Conservation (phyloP, 2,797 vertebrate species). For the Myotis pilosus region DNA sequence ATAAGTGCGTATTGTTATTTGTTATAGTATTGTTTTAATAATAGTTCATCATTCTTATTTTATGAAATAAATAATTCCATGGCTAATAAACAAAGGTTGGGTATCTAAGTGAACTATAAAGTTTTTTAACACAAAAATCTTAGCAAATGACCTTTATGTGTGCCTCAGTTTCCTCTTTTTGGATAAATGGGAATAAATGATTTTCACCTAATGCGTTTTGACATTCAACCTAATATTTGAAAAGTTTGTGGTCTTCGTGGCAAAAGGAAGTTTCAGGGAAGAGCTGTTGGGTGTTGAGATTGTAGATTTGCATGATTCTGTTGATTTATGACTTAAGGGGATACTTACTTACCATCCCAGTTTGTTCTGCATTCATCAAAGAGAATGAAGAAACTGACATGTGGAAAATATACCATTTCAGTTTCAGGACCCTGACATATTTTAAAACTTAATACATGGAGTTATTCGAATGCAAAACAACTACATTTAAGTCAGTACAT, state of each 20-base stretch:
- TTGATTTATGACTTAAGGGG: constrained; percentile 35
- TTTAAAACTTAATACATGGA: constrained; percentile 63
- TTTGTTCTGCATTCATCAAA: constrained; percentile 42
- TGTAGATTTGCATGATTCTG: neutral
- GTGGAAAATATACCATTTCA: constrained; percentile 55
- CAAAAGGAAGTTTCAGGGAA: neutral
- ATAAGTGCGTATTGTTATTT: neutral
- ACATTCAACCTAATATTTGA: neutral
- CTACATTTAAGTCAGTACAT: constrained; percentile 53
- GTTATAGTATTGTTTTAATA: neutral
- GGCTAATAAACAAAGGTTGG: neutral
- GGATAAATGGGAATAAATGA: neutral
- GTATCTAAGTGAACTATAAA: neutral
- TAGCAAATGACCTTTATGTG: neutral
- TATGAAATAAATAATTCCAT: neutral
- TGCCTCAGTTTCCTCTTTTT: neutral
- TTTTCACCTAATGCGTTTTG: neutral
- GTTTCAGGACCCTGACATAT: constrained; percentile 53
- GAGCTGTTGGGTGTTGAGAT: neutral
- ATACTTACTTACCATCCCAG: neutral
- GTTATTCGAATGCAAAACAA: constrained; percentile 73
- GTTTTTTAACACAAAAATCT: neutral
- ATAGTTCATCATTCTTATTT: neutral
- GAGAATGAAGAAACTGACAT: constrained; percentile 13
- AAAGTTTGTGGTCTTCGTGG: neutral